Percentiles rank a stretch among this genome's conserved stretches.
These are phyloP conservation scores for Apocheima hispidaria DNA, from an alignment of 2,888 invertebrate species.

Conservation along the genomic window DNA sequence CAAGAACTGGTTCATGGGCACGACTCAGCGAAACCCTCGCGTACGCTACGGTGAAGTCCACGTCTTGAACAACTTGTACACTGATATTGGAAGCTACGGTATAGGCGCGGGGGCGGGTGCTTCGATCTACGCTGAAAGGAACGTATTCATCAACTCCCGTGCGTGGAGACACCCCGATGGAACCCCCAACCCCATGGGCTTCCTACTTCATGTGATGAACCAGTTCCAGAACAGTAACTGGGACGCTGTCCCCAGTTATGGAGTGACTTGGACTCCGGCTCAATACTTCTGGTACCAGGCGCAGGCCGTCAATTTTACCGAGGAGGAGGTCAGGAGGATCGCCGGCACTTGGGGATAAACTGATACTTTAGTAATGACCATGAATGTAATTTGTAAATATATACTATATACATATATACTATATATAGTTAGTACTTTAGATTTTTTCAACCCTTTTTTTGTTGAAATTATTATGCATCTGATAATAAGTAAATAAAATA, in stretches of 20 bases:
- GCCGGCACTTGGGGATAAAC: conserved; percentile 26
- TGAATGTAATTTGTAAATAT: too few species aligned
- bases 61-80: conserved; percentile 40
- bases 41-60: conserved; percentile 38
- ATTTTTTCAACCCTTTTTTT: too few species aligned
- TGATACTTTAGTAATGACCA: neutral
- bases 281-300: conserved; percentile 28
- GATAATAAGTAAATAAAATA: too few species aligned
- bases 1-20: conserved; percentile 38
- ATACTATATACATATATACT: too few species aligned
- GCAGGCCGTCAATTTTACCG: conserved; percentile 21
- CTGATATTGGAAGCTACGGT: conserved; percentile 33
- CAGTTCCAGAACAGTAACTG: conserved; percentile 19
- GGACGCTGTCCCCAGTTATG: conserved; percentile 19
- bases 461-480: too few species aligned
- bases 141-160: conserved; percentile 33
- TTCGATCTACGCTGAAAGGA: conserved; percentile 35
- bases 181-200: conserved; percentile 28
- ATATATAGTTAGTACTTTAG: too few species aligned
- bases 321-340: conserved; percentile 23
- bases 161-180: conserved; percentile 35
- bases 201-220: conserved; percentile 16
- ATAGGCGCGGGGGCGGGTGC: conserved; percentile 37
- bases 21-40: conserved; percentile 37
- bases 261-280: conserved; percentile 26